A percentile compares a stretch with the other conserved stretches of the same genome.
These are phyloP conservation scores for Mesocricetus auratus DNA, from an alignment of 2,113 vertebrate species.

Conservation along the genomic window DNA sequence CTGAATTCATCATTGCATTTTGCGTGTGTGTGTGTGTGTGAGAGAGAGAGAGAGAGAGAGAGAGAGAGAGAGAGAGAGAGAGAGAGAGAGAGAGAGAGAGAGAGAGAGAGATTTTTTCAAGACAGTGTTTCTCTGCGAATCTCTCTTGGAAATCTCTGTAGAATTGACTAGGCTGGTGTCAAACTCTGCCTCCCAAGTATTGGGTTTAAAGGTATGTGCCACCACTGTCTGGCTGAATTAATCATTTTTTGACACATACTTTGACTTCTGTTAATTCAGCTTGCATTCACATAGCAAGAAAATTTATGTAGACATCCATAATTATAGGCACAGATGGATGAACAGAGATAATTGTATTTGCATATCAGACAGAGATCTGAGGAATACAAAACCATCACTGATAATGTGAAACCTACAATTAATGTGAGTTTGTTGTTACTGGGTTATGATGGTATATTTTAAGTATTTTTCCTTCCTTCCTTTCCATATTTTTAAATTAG, in stretches of 20 bases:
- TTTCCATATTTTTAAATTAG: too few relatives aligned
- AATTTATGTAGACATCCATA: background rate
- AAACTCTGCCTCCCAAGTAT: background rate
- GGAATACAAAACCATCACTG: background rate
- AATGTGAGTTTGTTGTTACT: background rate
- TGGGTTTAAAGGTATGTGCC: background rate
- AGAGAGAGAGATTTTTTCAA: too few relatives aligned
- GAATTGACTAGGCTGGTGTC: background rate
- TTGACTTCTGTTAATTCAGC: background rate
- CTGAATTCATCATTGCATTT: background rate
- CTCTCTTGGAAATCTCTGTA: background rate
- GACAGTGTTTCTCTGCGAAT: background rate
- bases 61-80: too few relatives aligned
- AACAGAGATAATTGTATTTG: background rate
- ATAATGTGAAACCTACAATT: background rate
- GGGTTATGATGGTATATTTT: background rate
- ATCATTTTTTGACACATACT: background rate
- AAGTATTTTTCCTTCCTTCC: too few relatives aligned
- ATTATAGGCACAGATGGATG: background rate
- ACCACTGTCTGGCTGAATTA: background rate
- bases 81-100: too few relatives aligned
- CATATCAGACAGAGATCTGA: background rate
- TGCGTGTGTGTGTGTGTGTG: too few relatives aligned
- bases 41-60: too few relatives aligned
- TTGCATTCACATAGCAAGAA: background rate